A percentile compares a stretch with the other conserved stretches of the same genome.
Evolutionary conservation across 2,888 invertebrate species (phyloP).

Genomic region (Drosophila cracens): DNA sequence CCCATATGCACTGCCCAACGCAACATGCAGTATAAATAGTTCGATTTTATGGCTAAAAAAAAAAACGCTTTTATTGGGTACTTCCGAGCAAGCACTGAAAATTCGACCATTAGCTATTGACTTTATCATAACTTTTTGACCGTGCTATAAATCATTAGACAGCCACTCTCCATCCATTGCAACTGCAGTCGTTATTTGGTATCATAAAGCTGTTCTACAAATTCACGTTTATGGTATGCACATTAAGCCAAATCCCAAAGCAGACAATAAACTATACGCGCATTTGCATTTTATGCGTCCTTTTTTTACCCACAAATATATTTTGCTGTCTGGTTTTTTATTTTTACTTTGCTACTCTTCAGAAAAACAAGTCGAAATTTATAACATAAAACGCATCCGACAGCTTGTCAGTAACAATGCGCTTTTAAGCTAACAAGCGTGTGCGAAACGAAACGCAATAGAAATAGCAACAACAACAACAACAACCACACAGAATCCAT

Average conservation of each 20-base stretch:
- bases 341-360: constrained; percentile 41
- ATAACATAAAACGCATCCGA: constrained; percentile 74
- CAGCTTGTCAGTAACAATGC: constrained; percentile 77
- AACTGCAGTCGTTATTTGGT: constrained; percentile 23
- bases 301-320: constrained; percentile 2
- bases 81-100: background rate
- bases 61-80: background rate
- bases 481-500: constrained; percentile 63
- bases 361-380: constrained; percentile 71
- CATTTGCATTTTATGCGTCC: constrained; percentile 51
- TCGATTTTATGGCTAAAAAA: background rate
- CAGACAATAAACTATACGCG: constrained; percentile 24
- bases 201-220: constrained; percentile 23
- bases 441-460: constrained; percentile 60
- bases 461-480: constrained; percentile 37
- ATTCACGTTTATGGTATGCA: constrained; percentile 2
- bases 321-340: constrained; percentile 9
- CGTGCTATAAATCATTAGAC: constrained; percentile 34
- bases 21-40: background rate
- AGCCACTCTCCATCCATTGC: constrained; percentile 5
- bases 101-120: constrained; percentile 6
- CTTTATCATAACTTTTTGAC: constrained; percentile 2
- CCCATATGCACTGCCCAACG: background rate
- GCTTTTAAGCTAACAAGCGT: constrained; percentile 76
- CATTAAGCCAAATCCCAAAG: constrained; percentile 19